Evolutionary conservation across 2,797 vertebrate genomes (phyloP), one percentile per base, ranked within the genome.

Genomic region (Anabas testudineus): DNA sequence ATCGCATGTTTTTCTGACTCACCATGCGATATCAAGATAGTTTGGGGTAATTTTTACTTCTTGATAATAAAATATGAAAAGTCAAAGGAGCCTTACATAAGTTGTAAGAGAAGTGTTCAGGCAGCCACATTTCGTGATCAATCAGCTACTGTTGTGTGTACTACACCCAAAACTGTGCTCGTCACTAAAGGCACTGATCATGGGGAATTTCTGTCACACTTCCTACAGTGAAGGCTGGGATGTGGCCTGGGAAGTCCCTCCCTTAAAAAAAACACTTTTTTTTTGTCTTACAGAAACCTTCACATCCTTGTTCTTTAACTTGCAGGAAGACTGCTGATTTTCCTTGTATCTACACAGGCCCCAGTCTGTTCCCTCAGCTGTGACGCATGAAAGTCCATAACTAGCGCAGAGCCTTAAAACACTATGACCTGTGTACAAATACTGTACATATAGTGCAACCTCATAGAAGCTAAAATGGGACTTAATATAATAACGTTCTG

Each of bases 221-320:
- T 93, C 89, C 90, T 85, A 28, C 5, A 10, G n/a, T 22, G 34
- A 60, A 80, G 64, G 62, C 63, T 86, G 67, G 73, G 62, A 84
- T 86, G 66, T 71, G 65, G 56, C 59, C 81, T 74, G 85, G 90
- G 83, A 92, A 92, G 78, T 89, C 90, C 92, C 83, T 91, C 86
- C 80, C 47, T 70, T 32, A 47, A 76, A 76, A 37, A 15, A 12
- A 61, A 58, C 10, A 8, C n/a, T 32, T 28, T 30, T 32, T 28
- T 30, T 3, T 18, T 61, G 37, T 73, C 79, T 18, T 78, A 88
- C 63, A 62, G 51, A 57, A 84, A 36, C 43, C 22, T 39, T 13
- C 13, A 55, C 21, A 9, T 60, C 67, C 49, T 62, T 10, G 7
- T 48, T 48, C 18, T 68, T 52, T 47, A 5, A 39, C 0, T 24